Base-by-base conservation (phyloP, 2,113 vertebrate species). In the Coptodon bakossiorum region DNA sequence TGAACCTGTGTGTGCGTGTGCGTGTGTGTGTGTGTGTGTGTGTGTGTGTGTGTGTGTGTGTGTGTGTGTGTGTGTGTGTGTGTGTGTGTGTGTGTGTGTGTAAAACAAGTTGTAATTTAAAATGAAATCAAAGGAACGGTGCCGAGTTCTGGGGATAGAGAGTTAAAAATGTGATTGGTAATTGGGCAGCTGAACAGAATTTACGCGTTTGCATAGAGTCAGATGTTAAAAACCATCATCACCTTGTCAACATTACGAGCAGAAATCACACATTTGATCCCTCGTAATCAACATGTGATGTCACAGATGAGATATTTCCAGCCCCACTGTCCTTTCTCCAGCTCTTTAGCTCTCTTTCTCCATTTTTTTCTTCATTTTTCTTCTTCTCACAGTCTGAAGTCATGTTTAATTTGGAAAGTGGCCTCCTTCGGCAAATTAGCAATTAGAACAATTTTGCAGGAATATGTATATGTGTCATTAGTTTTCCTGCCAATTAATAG, bases 381-480 rank as follows among this genome's bases (percentile, higher is more conserved):
- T 93, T 94, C 96, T 96, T 95, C 94, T 97, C 95, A 83, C 95
- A 95, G 95, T 94, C 96, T 94, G 88, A 95, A 98, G 96, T 97
- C 97, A 96, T 96, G 97, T 98, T 98, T 98, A 96, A 98, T 98
- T 98, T 98, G 97, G 96, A 97, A 98, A 97, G 96, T 93, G 96
- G 96, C 96, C 97, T 98, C 97, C 97, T 98, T 98, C 95, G 96
- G 97, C 97, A 98, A 98, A 99, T 98, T 98, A 98, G 98, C 98
- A 99, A 98, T 99, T 99, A 98, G 97, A 98, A 97, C 97, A 98
- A 98, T 98, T 98, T 98, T 97, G 97, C 96, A 97, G 96, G 97
- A 98, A 98, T 98, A 97, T 98, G 98, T 98, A 98, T 98, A 97
- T 99, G 97, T 99, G 98, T 98, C 98, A 98, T 98, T 98, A 98